Base-by-base conservation (phyloP, 2,888 invertebrate genomes). In the Volucella bombylans region DNA sequence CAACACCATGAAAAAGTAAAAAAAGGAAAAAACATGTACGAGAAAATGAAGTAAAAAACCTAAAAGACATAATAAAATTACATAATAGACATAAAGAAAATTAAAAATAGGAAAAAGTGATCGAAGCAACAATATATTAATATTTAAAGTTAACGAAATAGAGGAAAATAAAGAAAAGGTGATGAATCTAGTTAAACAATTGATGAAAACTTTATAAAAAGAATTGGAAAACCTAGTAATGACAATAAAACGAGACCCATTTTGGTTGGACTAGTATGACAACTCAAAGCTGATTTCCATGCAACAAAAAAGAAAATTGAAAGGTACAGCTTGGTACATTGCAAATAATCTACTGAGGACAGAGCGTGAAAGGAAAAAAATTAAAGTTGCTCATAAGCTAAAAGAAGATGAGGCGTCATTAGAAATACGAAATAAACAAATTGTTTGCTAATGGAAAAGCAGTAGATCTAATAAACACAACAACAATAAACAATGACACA, bases 11-110 rank as follows among this genome's bases (percentile, higher is more conserved):
- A 61, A 11, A 0, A 18, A 41, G 14, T 1, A 43, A 43, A 31
- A 31, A 59, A 8, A 31, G 47, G 47, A 61, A 47, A 61, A 23
- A 43, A 4, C 45, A 61, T 11, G 11, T 8, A 12, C 18, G 45
- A n/a, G 45, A 45, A 47, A 9, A 61, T 61, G 61, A 61, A 61
- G 8, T 61, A 45, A 45, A 2, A 55, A 55, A 38, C 55, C n/a
- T 55, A 1, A 39, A 55, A 55, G 55, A 55, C 1, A 55, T 39
- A 55, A 55, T 38, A 38, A n/a, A 39, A 38, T 38, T 38, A 39
- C 12, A 6, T 31, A 54, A 9, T 54, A 54, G 31, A 54, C n/a
- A 52, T 8, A 1, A 1, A 52, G 52, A 52, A 15, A 15, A n/a
- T n/a, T n/a, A n/a, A n/a, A n/a, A n/a, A n/a, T n/a, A n/a, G n/a